Percentiles rank a stretch among this genome's conserved stretches.
Conservation (phyloP, 2,888 invertebrate species). For the Drosophila algonquin region DNA sequence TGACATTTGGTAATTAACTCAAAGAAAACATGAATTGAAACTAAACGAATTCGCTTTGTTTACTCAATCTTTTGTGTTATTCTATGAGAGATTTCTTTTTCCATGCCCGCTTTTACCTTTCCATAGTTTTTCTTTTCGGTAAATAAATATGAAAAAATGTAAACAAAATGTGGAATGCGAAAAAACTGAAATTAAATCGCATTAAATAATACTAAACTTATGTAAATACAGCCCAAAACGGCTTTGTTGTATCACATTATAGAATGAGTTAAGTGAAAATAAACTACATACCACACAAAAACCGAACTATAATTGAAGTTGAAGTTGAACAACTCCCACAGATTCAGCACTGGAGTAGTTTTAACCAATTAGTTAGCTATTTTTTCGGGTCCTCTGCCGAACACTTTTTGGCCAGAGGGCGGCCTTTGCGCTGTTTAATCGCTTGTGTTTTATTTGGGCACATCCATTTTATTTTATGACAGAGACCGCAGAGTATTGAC, state of each 20-base stretch:
- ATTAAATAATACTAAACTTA: no score
- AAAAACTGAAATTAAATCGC: no score
- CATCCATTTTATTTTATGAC: conserved; percentile 37
- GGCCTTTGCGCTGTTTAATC: conserved; percentile 31
- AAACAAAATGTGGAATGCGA: no score
- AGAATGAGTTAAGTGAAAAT: no score
- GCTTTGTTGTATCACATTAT: no score
- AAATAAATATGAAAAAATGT: no score
- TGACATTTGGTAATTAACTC: neutral
- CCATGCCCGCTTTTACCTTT: neutral
- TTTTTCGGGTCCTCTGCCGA: neutral
- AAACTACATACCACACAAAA: no score
- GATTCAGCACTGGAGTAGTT: neutral
- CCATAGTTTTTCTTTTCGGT: neutral
- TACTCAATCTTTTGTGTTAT: neutral
- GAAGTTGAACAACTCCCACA: neutral
- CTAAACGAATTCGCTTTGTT: neutral
- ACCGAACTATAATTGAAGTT: neutral
- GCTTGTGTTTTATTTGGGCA: conserved; percentile 41
- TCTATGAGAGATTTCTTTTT: neutral
- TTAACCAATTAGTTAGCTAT: conserved; percentile 25
- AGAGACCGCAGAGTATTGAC: conserved; percentile 27
- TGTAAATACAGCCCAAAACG: no score
- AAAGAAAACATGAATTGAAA: neutral
- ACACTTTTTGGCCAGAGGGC: conserved; percentile 19